A percentile compares a stretch with the other conserved stretches of the same genome.
These are phyloP conservation scores for Rhizoglyphus robini DNA, from an alignment of 1,140 invertebrate species.

Conservation along the genomic window DNA sequence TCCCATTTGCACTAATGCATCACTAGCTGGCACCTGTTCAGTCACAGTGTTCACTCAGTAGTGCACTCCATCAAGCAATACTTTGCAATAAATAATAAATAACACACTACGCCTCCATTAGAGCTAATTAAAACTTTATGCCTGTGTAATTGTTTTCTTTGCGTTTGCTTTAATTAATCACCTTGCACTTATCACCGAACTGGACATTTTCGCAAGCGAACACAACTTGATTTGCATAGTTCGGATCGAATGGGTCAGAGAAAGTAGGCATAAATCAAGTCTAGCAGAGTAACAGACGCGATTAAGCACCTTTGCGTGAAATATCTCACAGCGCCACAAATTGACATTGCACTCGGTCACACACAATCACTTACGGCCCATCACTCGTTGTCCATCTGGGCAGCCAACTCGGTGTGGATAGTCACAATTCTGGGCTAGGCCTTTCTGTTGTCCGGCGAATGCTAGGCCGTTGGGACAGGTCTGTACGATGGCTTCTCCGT, in stretches of 20 bases:
- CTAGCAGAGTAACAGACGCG: no score
- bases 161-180: background rate
- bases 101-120: background rate
- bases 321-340: no score
- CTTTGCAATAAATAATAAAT: background rate
- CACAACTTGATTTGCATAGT: background rate
- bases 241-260: background rate
- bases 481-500: slow-evolving; percentile 26
- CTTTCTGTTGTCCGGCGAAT: slow-evolving; percentile 61
- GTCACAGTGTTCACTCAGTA: no score
- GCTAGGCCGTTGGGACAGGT: slow-evolving; percentile 72
- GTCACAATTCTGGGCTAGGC: slow-evolving; percentile 28
- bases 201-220: background rate
- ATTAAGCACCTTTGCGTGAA: no score
- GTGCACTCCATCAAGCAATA: no score
- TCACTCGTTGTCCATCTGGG: slow-evolving; percentile 25
- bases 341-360: no score
- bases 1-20: no score
- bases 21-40: no score
- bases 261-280: no score
- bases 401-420: slow-evolving; percentile 29
- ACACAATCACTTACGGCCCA: slow-evolving; percentile 29
- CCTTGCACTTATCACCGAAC: no score
- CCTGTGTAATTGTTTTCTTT: no score
- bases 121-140: slow-evolving; percentile 7